A percentile compares a stretch with the other conserved stretches of the same genome.
These are phyloP conservation scores for Drosophila ananassae DNA, from an alignment of 1,140 invertebrate species.

Conservation along the genomic window DNA sequence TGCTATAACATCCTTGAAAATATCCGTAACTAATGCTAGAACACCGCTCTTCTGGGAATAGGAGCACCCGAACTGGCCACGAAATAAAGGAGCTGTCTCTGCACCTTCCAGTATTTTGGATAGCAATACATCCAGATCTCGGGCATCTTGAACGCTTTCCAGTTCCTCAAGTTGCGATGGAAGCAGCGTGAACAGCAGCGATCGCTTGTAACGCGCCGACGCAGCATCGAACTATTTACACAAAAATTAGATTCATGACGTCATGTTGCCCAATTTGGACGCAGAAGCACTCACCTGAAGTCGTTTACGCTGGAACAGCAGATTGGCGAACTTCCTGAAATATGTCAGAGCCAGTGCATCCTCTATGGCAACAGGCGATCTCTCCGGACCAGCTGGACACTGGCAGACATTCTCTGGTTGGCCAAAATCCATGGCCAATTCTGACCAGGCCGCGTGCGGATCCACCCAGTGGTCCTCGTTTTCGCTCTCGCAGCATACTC, in stretches of 20 bases:
- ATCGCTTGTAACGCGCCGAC: slow-evolving; percentile 43
- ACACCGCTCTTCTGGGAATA: slow-evolving; percentile 28
- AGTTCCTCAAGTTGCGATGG: slow-evolving; percentile 58
- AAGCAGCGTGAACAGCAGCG: slow-evolving; percentile 56
- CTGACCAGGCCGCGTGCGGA: slow-evolving; percentile 57
- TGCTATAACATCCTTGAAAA: slow-evolving; percentile 51
- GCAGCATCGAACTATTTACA: slow-evolving; percentile 50
- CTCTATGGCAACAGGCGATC: slow-evolving; percentile 30
- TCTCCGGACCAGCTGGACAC: slow-evolving; percentile 16
- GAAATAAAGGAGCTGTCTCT: slow-evolving; percentile 27
- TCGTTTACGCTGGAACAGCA: slow-evolving; percentile 57
- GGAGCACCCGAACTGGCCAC: slow-evolving; percentile 18
- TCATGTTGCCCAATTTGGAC: slow-evolving; percentile 37
- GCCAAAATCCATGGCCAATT: slow-evolving; percentile 27
- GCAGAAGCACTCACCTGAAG: slow-evolving; percentile 47
- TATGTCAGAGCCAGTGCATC: slow-evolving; percentile 63
- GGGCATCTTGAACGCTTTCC: slow-evolving; percentile 51
- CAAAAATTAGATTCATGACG: slow-evolving; percentile 48
- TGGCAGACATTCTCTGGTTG: slow-evolving; percentile 14
- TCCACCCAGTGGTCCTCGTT: slow-evolving; percentile 60
- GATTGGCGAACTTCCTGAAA: slow-evolving; percentile 69
- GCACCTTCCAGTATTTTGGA: slow-evolving; percentile 53
- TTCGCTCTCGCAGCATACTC: slow-evolving; percentile 46
- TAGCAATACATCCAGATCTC: slow-evolving; percentile 69
- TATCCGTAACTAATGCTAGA: slow-evolving; percentile 49